Evolutionary conservation across 2,113 vertebrate species (phyloP), one percentile per base, ranked within the genome.

Genomic region (Lynx canadensis): DNA sequence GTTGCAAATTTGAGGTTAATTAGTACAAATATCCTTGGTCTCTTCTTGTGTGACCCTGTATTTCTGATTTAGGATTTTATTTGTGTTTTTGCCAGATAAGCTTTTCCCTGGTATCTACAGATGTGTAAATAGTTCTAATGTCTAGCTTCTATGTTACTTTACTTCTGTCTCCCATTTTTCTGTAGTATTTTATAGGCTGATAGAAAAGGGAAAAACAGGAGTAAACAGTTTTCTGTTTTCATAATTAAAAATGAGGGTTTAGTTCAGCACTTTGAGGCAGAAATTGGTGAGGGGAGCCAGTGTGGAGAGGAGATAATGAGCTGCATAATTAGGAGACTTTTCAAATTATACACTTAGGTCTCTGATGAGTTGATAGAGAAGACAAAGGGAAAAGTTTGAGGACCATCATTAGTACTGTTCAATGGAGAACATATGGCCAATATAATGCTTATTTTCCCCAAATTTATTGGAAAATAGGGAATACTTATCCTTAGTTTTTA

Each of bases 51-150:
- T 85, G 38, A 14, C 3, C 33, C 27, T 74, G 25, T 45, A 84
- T 80, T 89, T 85, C 74, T 66, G 23, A 45, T 50, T 89, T 79
- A 80, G 82, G 78, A 25, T 79, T 93, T 93, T 79, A 80, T 66
- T 80, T 10, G 2, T 69, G 36, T 41, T 91, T 87, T 68, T 73
- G 52, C 78, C 19, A 65, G 41, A 45, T 68, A 69, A 41, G 38
- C 12, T 36, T 83, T 66, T 55, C 74, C n/a, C 36, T 33, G 14
- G 31, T 57, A 33, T 13, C 55, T 68, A 19, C 14, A 91, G 93
- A 87, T 45, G 29, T 60, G 15, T 60, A 60, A 82, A 68, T 52
- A 81, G 38, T 80, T 66, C 57, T 71, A 63, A 63, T 90, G 50
- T 69, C 60, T 73, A 84, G 19, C 15, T 84, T 33, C 12, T 84